Conservation (phyloP, 2,113 vertebrate genomes). For the Thermophis baileyi region DNA sequence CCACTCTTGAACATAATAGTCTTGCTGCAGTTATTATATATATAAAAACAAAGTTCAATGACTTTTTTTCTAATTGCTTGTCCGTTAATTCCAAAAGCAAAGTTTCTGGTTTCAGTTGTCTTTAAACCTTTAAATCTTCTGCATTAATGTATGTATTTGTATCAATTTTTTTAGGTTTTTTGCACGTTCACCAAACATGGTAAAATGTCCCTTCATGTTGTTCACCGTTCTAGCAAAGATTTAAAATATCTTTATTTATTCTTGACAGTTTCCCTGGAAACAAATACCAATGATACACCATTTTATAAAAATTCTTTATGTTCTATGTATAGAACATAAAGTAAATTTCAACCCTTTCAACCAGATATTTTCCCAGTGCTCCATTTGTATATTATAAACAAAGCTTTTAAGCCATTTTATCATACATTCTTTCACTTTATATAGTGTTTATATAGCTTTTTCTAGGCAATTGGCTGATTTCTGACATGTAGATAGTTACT, state of each 20-base stretch:
- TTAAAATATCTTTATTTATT: not conserved
- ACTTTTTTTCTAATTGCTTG: not conserved
- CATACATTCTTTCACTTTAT: not conserved
- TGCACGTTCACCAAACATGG: not conserved
- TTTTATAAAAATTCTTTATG: not conserved
- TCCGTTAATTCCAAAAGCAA: not conserved
- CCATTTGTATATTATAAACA: not conserved
- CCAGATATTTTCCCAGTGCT: not conserved
- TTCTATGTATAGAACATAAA: not conserved
- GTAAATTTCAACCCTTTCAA: not conserved
- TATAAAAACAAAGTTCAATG: not conserved
- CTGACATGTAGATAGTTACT: not conserved
- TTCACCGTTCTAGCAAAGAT: not conserved
- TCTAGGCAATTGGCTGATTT: not conserved
- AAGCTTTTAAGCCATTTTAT: not conserved
- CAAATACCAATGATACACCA: not conserved
- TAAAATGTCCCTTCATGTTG: not conserved
- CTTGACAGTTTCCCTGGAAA: not conserved
- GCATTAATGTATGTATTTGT: not conserved
- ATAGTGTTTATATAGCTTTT: not conserved
- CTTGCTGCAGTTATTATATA: not conserved
- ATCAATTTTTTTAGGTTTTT: not conserved
- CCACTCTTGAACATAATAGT: not conserved
- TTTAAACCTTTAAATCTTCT: not conserved
- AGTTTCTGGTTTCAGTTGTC: no score